Evolutionary conservation across 1,140 invertebrate genomes (phyloP).

Genomic region (Meloidogyne chitwoodi): DNA sequence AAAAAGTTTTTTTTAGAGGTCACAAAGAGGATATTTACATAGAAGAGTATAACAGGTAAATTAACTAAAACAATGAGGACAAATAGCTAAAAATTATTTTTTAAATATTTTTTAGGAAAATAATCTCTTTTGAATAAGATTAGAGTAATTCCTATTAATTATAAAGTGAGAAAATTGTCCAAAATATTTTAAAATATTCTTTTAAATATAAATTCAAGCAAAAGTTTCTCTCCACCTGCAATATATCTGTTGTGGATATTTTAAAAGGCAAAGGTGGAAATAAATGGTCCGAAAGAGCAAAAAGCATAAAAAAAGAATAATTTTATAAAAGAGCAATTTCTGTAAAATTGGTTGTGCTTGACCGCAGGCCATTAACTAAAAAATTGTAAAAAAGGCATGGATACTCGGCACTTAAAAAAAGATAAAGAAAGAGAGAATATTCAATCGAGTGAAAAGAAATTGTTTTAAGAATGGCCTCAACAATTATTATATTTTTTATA

Average conservation of each 20-base stretch:
- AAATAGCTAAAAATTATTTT: too few relatives aligned
- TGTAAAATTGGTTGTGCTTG: background rate
- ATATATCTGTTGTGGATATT: background rate
- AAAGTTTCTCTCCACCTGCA: background rate
- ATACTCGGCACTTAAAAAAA: background rate
- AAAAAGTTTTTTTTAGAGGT: background rate
- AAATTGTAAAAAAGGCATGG: background rate
- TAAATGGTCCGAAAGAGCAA: background rate
- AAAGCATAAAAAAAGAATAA: background rate
- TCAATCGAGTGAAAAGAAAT: background rate
- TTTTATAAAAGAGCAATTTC: background rate
- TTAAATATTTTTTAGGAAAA: too few relatives aligned
- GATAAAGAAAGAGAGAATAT: background rate
- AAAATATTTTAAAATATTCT: too few relatives aligned
- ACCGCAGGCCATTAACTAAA: background rate
- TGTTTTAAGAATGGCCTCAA: background rate
- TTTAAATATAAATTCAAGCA: too few relatives aligned
- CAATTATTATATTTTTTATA: too few relatives aligned
- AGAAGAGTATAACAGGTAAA: too few relatives aligned
- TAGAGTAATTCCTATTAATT: too few relatives aligned
- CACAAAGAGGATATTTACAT: too few relatives aligned
- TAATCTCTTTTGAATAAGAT: too few relatives aligned
- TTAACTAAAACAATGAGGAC: too few relatives aligned
- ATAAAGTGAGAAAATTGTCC: too few relatives aligned
- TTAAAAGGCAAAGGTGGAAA: background rate